Evolutionary conservation across 2,113 vertebrate species (phyloP).

Genomic region (Hepsetus odoe): DNA sequence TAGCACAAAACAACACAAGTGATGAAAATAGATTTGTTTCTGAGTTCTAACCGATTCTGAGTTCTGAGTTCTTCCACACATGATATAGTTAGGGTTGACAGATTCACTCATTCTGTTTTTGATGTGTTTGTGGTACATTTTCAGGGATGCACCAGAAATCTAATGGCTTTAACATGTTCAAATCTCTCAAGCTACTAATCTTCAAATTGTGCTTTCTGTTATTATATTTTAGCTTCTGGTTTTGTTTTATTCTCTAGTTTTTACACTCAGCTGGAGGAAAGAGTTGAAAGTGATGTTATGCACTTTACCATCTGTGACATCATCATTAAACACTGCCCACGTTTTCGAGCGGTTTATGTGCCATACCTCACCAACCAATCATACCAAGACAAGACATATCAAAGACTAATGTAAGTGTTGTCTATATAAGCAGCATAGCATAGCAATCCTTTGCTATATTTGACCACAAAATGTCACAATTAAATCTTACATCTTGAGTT

Average conservation of each 20-base stretch:
- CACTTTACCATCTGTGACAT: slow-evolving; percentile 90
- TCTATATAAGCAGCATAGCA: not conserved
- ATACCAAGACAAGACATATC: slow-evolving; percentile 93
- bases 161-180: not conserved
- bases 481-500: not conserved
- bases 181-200: not conserved
- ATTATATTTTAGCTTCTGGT: not conserved
- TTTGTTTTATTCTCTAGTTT: slow-evolving; percentile 76
- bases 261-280: slow-evolving; percentile 90
- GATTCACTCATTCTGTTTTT: too few species aligned
- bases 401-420: slow-evolving; percentile 85
- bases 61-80: too few species aligned
- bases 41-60: too few species aligned
- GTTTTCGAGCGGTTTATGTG: slow-evolving; percentile 88
- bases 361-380: slow-evolving; percentile 98
- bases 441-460: too few species aligned
- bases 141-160: not conserved
- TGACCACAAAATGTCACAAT: too few species aligned
- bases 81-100: too few species aligned
- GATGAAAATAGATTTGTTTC: too few species aligned
- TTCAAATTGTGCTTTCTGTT: not conserved
- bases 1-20: too few species aligned
- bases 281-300: slow-evolving; percentile 86
- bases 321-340: slow-evolving; percentile 82
- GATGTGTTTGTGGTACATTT: too few species aligned